Base-by-base conservation (phyloP, 2,797 vertebrate species). In the Rhynchonycteris naso region DNA sequence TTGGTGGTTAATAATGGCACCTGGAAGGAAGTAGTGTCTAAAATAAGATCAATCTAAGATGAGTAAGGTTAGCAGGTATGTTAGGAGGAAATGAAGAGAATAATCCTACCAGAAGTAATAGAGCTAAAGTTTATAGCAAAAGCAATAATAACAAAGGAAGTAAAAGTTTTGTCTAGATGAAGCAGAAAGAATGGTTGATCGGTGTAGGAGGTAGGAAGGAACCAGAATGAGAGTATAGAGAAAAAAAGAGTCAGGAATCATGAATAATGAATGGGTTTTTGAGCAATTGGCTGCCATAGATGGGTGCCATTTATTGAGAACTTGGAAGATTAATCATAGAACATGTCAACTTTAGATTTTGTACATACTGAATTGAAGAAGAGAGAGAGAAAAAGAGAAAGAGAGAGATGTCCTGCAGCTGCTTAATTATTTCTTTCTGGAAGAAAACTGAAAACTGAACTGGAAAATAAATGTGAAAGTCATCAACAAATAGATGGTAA, bases 151-250 rank as follows among this genome's bases (percentile, higher is more conserved):
- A 38, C 26, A 63, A 24, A 21, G 19, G 22, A 68, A 83, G 28
- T 68, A 43, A 43, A 80, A 38, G 14, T 33, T 63, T 65, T 84
- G 22, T 9, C 4, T 15, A 11, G 19, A 56, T 58, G 33, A 54
- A 85, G 35, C 68, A 58, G 28, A 85, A 91, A 33, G 19, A n/a
- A 63, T 7, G 18, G 10, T 2, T 19, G 4, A 19, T 63, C 16
- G 4, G 11, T 18, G 11, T 14, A 22, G 12, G 13, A 43, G 33
- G 28, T 22, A 35, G 69, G 2, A 14, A 78, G 13, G 13, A 71
- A 1, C 18, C 33, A 35, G 7, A 63, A 2, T 21, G 16, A 21
- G 1, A 19, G 0, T 12, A 4, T 8, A n/a, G 1, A 13, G 10
- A 10, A 16, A 28, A 5, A 2, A 38, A 21, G 35, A 54, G 6